Evolutionary conservation across 2,113 vertebrate species (phyloP), one percentile per base, ranked within the genome.

Genomic region (Tragelaphus imberbis): DNA sequence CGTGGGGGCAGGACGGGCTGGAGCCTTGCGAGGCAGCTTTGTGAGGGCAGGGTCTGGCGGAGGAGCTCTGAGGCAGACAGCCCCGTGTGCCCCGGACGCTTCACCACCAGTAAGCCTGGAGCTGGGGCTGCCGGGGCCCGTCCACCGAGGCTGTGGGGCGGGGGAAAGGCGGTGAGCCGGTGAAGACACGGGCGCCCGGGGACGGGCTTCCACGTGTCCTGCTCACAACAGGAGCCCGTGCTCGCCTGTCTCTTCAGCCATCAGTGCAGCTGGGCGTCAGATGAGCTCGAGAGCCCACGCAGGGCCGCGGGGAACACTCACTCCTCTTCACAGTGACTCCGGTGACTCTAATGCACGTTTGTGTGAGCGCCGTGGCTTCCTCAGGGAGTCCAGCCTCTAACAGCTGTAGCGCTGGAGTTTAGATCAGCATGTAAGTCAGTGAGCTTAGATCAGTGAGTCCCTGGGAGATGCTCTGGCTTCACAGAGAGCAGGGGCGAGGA

Each of bases 301-400:
- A 2, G 3, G 14, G 63, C 40, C 7, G 28, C 6, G 5, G 49
- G 7, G 51, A 44, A 5, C 13, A 2, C 5, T 51, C 14, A 44
- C 2, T 15, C 0, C 5, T 10, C 7, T 7, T 1, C 49, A 16
- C 47, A 40, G 80, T 0, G 6, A 19, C 63, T 47, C 44, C 9
- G 0, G n/a, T 0, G 19, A 44, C n/a, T 25, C 10, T 4, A 5
- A 7, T 0, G 11, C 56, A 3, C 10, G 0, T 14, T 15, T 13
- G 2, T 27, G 36, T 59, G 33, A 44, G 56, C 5, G 6, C 7
- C 2, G 15, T 8, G 11, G 33, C 36, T 9, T n/a, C 7, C 1
- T 0, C 4, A 14, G 25, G 51, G 30, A 40, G 51, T 49, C 49
- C 71, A 2, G 63, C 47, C 2, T 30, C 33, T 40, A 11, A 11